Evolutionary conservation across 2,113 vertebrate species (phyloP).

Genomic region (Ahaetulla prasina): DNA sequence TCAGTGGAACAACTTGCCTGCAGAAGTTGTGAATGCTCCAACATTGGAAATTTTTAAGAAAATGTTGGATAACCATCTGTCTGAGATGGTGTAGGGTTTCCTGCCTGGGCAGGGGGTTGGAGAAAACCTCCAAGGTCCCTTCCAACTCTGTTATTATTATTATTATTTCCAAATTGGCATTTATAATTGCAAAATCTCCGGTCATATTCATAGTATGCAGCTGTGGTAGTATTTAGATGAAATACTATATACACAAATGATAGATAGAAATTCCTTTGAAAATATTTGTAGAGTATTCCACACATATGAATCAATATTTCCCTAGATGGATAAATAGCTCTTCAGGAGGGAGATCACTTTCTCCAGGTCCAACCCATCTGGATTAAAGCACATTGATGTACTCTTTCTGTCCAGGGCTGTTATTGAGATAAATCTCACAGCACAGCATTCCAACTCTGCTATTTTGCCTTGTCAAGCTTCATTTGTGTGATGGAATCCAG

Average conservation of each 20-base stretch:
- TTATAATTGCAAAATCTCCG: not conserved
- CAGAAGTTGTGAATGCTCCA: too few relatives aligned
- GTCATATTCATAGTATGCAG: not conserved
- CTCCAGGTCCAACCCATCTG: conserved; percentile 7
- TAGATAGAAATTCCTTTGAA: not conserved
- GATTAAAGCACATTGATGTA: conserved; percentile 29
- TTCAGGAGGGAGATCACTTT: not conserved
- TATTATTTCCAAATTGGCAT: not conserved
- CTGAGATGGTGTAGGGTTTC: too few relatives aligned
- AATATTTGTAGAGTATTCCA: not conserved
- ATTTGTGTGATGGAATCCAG: conserved; percentile 17
- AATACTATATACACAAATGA: not conserved
- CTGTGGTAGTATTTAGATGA: not conserved
- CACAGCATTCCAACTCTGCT: not conserved
- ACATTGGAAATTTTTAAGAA: too few relatives aligned
- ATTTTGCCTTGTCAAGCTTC: conserved; percentile 14
- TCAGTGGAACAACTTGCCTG: too few relatives aligned
- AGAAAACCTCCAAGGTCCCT: too few relatives aligned
- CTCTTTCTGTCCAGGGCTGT: conserved; percentile 24
- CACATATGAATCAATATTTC: not conserved
- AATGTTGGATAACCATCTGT: too few relatives aligned
- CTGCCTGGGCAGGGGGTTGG: too few relatives aligned
- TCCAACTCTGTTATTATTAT: too few relatives aligned
- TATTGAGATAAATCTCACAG: conserved; percentile 12
- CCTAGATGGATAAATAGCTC: conserved; percentile 6